These are phyloP conservation scores for Eptatretus atami DNA, from an alignment of 2,797 vertebrate genomes.

Conservation along the genomic window DNA sequence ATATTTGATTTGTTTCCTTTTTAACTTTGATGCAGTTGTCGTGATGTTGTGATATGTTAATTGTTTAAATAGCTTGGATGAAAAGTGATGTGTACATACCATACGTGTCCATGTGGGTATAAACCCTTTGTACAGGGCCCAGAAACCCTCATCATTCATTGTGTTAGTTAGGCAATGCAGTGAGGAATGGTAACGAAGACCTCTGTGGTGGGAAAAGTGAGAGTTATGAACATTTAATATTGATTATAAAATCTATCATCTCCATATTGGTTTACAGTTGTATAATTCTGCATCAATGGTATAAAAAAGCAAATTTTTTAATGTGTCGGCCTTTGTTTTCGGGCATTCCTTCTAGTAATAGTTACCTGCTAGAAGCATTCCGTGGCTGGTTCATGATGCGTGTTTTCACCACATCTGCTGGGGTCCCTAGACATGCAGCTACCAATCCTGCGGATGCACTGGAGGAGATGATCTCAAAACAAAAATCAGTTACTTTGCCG, in stretches of 20 bases:
- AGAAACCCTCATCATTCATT: constrained; percentile 28
- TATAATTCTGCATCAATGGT: not conserved
- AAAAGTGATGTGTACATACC: constrained; percentile 14
- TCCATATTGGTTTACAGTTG: not conserved
- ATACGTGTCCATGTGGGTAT: constrained; percentile 40
- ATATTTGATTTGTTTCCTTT: too few species aligned
- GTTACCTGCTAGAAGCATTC: constrained; percentile 26
- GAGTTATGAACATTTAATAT: constrained; percentile 6
- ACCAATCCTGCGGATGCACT: constrained; percentile 35
- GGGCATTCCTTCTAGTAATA: not conserved
- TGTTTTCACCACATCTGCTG: constrained; percentile 41
- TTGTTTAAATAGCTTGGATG: too few species aligned
- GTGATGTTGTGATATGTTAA: too few species aligned
- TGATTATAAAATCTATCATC: not conserved
- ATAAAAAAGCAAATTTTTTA: not conserved
- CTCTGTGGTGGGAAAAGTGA: constrained; percentile 15
- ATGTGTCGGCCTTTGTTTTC: not conserved
- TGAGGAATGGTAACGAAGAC: constrained; percentile 33
- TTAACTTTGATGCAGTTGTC: too few species aligned
- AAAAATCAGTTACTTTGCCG: too few species aligned
- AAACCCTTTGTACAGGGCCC: constrained; percentile 42
- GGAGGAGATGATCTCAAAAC: not conserved
- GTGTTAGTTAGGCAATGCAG: constrained; percentile 28
- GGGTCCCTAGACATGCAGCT: constrained; percentile 35
- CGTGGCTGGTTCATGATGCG: constrained; percentile 43